Conservation (phyloP, 2,113 vertebrate genomes). For the Aptenodytes patagonicus region DNA sequence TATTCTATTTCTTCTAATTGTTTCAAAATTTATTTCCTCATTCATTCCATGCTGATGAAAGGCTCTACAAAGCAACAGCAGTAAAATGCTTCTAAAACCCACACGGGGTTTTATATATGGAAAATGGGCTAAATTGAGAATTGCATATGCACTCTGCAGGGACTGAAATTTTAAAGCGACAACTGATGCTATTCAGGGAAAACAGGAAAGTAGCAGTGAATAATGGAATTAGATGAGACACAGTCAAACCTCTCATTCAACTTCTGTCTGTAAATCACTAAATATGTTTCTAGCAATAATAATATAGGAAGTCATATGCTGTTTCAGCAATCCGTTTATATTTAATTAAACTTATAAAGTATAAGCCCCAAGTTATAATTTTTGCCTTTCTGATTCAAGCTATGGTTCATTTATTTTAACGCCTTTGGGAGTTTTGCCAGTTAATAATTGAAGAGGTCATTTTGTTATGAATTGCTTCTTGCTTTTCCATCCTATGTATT, state of each 20-base stretch:
- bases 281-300: not conserved
- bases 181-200: not conserved
- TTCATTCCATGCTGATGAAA: not conserved
- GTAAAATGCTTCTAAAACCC: not conserved
- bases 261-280: constrained; percentile 6
- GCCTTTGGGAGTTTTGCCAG: not conserved
- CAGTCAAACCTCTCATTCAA: not conserved
- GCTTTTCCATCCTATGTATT: not conserved
- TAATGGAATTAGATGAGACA: not conserved
- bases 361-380: constrained; percentile 7
- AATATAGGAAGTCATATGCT: not conserved
- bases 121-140: not conserved
- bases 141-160: not conserved
- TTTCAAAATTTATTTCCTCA: constrained; percentile 36
- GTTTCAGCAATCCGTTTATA: not conserved
- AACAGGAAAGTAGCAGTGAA: not conserved
- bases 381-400: constrained; percentile 22
- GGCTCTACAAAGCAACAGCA: not conserved
- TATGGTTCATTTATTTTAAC: not conserved
- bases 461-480: constrained; percentile 16
- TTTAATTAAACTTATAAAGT: constrained; percentile 34
- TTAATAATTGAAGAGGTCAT: constrained; percentile 39
- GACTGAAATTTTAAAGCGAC: not conserved
- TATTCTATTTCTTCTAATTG: not conserved
- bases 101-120: not conserved